Conservation (phyloP, 2,888 invertebrate genomes). For the Stomorhina lunata region DNA sequence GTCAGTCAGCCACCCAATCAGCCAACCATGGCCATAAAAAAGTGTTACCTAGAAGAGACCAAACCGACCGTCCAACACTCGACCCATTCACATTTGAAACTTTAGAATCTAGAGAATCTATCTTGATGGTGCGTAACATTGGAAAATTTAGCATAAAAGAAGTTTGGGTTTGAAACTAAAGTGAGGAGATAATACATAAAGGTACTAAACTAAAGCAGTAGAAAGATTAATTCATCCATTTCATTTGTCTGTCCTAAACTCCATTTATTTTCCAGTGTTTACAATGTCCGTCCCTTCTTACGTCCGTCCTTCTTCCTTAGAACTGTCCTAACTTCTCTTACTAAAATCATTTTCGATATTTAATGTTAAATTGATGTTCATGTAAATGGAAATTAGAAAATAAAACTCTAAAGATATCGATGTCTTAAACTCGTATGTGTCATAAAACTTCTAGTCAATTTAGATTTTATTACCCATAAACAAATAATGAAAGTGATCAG, state of each 20-base stretch:
- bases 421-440: constrained; percentile 49
- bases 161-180: constrained; percentile 19
- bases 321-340: constrained; percentile 42
- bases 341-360: constrained; percentile 38
- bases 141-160: constrained; percentile 59
- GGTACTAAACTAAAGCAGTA: constrained; percentile 15
- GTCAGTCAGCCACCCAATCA: constrained; percentile 17
- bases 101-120: no score
- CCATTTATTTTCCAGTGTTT: background rate
- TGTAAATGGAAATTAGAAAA: constrained; percentile 34
- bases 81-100: constrained; percentile 22
- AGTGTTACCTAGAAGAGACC: constrained; percentile 56
- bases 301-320: background rate
- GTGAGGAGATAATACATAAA: background rate
- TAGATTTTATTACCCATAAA: constrained; percentile 51
- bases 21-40: no score
- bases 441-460: constrained; percentile 47
- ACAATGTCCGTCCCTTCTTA: background rate
- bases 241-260: no score
- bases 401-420: background rate
- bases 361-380: constrained; percentile 49
- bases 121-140: constrained; percentile 62
- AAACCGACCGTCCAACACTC: constrained; percentile 10
- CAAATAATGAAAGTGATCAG: constrained; percentile 29
- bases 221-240: no score